phyloP scores from a whole-genome alignment of 2,113 vertebrate genomes.

The Indicator maculatus region DNA sequence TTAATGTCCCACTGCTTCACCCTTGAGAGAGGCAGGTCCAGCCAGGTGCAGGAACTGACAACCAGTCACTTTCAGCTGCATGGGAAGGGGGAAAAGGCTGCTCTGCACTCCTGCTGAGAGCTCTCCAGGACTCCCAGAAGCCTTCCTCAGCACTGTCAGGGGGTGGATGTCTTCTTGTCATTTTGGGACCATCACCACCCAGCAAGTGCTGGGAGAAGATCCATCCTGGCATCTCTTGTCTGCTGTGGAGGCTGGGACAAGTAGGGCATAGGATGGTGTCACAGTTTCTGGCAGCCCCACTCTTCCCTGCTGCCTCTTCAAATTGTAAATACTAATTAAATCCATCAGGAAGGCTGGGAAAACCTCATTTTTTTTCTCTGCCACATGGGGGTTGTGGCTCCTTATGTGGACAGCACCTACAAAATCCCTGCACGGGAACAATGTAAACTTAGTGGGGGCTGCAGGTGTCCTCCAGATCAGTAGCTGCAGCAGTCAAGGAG shows the following conservation, averaged over 20 bases:
- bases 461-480: neutral
- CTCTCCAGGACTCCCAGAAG: neutral
- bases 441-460: neutral
- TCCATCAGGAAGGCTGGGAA: neutral
- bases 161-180: accelerated
- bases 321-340: neutral
- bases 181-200: accelerated
- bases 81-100: accelerated
- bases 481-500: neutral
- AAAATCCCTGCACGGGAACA: neutral
- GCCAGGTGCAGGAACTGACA: accelerated
- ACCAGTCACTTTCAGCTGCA: neutral
- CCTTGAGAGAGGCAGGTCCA: neutral
- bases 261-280: neutral
- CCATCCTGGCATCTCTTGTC: too few relatives aligned
- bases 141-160: neutral
- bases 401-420: accelerated
- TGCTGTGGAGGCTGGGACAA: neutral
- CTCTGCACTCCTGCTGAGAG: too few relatives aligned
- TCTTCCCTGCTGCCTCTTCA: neutral
- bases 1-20: accelerated
- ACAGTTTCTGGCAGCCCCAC: neutral
- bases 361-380: neutral
- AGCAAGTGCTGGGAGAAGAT: accelerated
- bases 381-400: accelerated